phyloP scores from a whole-genome alignment of 2,797 vertebrate genomes.

The Myotis myotis region DNA sequence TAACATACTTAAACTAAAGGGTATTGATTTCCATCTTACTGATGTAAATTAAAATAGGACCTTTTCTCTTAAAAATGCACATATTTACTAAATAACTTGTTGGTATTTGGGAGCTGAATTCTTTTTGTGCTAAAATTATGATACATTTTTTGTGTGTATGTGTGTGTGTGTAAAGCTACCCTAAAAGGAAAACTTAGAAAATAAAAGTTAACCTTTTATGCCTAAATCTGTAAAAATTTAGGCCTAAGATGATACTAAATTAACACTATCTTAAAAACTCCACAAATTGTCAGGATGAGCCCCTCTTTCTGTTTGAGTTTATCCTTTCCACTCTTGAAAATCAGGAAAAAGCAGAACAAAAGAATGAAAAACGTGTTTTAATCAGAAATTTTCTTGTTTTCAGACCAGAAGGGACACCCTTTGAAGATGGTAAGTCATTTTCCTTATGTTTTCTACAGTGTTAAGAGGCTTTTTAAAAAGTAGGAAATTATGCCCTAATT shows the following conservation, averaged over 20 bases:
- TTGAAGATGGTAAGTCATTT: constrained; percentile 96
- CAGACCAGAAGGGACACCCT: constrained; percentile 98
- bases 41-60: not conserved
- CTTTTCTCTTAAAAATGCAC: not conserved
- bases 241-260: not conserved
- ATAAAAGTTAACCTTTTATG: constrained; percentile 3
- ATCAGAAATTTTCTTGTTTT: constrained; percentile 78
- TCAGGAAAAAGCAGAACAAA: constrained; percentile 28
- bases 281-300: not conserved
- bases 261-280: not conserved
- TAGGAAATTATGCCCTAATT: not conserved
- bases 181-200: constrained; percentile 39
- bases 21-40: not conserved
- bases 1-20: not conserved
- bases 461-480: not conserved
- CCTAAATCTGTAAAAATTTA: not conserved
- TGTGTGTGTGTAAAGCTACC: not conserved
- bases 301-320: not conserved
- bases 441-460: constrained; percentile 35
- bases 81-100: not conserved
- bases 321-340: constrained; percentile 23
- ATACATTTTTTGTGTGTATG: not conserved
- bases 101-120: constrained; percentile 6
- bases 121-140: constrained; percentile 8
- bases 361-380: constrained; percentile 67